These are phyloP conservation scores for Limnephilus rhombicus DNA, from an alignment of 2,888 invertebrate species.

Conservation along the genomic window DNA sequence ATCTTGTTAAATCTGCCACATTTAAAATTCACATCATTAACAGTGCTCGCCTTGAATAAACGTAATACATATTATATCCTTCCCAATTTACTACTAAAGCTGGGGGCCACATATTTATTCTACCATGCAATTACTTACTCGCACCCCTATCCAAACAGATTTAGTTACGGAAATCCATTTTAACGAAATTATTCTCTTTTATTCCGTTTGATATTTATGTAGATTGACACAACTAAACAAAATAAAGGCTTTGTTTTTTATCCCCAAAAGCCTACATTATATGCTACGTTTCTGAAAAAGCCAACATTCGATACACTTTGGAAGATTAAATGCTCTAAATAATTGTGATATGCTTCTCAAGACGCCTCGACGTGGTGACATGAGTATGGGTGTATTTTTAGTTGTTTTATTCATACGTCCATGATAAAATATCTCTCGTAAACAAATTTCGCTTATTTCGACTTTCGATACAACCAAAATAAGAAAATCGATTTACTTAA, in stretches of 20 bases:
- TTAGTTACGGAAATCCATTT: neutral
- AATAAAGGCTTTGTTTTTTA: neutral
- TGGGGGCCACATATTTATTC: neutral
- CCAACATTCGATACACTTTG: neutral
- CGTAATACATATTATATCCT: neutral
- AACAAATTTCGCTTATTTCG: no score
- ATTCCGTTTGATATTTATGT: neutral
- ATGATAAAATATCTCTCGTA: no score
- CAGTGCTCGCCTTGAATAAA: neutral
- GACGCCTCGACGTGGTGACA: neutral
- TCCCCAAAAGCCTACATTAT: neutral
- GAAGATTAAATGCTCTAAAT: neutral
- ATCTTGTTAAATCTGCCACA: neutral
- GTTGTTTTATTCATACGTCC: neutral
- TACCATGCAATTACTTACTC: constrained; percentile 2
- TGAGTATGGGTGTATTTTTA: neutral
- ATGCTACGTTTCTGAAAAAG: neutral
- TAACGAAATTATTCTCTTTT: neutral
- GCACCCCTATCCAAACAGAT: neutral
- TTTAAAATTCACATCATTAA: neutral
- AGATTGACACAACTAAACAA: neutral
- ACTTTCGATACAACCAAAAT: no score
- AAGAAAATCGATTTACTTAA: no score
- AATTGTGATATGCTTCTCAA: neutral
- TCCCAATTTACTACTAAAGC: neutral